These are phyloP conservation scores for Zaprionus tsacasi DNA, from an alignment of 1,140 invertebrate species.

Conservation along the genomic window DNA sequence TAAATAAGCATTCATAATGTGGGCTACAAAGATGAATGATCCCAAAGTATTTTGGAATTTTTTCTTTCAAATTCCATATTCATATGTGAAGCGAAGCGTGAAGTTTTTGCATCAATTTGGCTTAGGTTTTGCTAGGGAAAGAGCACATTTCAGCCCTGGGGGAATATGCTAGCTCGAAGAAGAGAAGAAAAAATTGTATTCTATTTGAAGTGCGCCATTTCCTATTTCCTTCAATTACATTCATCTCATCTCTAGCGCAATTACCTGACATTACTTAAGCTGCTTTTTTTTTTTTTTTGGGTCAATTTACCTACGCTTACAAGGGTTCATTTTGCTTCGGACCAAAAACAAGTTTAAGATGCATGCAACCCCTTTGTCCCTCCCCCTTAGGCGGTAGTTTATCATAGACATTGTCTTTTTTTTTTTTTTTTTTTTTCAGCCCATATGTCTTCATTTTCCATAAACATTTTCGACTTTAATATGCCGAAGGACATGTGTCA, in stretches of 20 bases:
- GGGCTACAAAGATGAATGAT: constrained; percentile 16
- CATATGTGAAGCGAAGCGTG: constrained; percentile 7
- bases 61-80: background rate
- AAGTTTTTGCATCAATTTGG: constrained; percentile 5
- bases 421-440: no score
- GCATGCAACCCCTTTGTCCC: constrained; percentile 32
- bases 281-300: background rate
- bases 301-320: constrained; percentile 24
- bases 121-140: background rate
- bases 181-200: no score
- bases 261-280: constrained; percentile 9
- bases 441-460: constrained; percentile 69
- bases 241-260: constrained; percentile 8
- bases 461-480: constrained; percentile 42
- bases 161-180: background rate
- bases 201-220: background rate
- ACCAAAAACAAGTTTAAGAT: constrained; percentile 30
- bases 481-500: constrained; percentile 46
- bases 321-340: background rate
- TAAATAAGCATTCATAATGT: constrained; percentile 39
- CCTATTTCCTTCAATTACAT: background rate
- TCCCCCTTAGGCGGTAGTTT: background rate
- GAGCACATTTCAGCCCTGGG: background rate
- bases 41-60: constrained; percentile 19
- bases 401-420: background rate